phyloP scores from a whole-genome alignment of 2,888 invertebrate species.

The Athalia circularis region DNA sequence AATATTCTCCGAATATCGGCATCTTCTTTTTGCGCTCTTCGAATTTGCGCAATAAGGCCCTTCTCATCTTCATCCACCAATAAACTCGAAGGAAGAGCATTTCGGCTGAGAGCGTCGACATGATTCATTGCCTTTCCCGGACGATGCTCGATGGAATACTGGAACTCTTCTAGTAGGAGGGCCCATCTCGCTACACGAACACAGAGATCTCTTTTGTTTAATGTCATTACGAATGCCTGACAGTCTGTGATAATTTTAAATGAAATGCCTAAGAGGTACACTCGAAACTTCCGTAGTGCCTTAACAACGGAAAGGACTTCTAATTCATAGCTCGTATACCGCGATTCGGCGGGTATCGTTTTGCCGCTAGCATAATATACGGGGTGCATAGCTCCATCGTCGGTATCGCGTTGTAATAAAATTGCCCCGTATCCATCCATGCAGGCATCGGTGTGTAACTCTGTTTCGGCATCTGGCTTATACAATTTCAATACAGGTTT shows the following conservation, averaged over 20 bases:
- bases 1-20: slow-evolving; percentile 33
- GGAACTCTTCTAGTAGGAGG: slow-evolving; percentile 53
- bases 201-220: slow-evolving; percentile 54
- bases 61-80: slow-evolving; percentile 44
- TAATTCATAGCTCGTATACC: slow-evolving; percentile 56
- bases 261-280: slow-evolving; percentile 53
- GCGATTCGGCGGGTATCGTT: slow-evolving; percentile 53
- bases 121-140: slow-evolving; percentile 54
- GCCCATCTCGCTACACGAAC: slow-evolving; percentile 56
- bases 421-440: slow-evolving; percentile 53
- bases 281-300: slow-evolving; percentile 55
- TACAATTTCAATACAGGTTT: slow-evolving; percentile 51
- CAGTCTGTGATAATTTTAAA: slow-evolving; percentile 57
- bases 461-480: slow-evolving; percentile 47
- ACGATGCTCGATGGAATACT: slow-evolving; percentile 55
- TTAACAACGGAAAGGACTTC: slow-evolving; percentile 55
- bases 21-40: slow-evolving; percentile 47
- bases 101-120: slow-evolving; percentile 56
- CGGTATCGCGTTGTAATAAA: slow-evolving; percentile 51
- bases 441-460: slow-evolving; percentile 51
- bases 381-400: slow-evolving; percentile 52
- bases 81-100: slow-evolving; percentile 50
- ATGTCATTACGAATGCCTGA: slow-evolving; percentile 53
- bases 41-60: slow-evolving; percentile 43
- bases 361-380: slow-evolving; percentile 57